Conservation (phyloP, 2,113 vertebrate species). For the Neolamprologus tretocephalus region DNA sequence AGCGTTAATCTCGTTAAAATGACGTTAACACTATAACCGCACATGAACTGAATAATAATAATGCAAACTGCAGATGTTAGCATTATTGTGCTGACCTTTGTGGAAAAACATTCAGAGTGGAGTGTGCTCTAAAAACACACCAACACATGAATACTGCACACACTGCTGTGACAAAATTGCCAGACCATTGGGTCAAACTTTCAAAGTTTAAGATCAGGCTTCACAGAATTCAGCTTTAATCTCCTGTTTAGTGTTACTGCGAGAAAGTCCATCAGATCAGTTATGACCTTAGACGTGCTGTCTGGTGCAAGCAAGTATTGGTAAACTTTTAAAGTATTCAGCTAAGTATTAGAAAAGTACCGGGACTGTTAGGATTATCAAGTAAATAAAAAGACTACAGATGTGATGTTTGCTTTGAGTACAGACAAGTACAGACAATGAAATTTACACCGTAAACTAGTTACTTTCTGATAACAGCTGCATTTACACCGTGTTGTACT, state of each 20-base stretch:
- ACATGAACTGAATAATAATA: neutral
- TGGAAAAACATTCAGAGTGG: neutral
- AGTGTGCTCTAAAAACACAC: neutral
- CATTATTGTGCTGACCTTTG: neutral
- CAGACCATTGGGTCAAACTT: neutral
- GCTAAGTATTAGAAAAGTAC: neutral
- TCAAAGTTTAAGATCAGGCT: neutral
- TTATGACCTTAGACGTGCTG: neutral
- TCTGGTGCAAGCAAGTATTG: neutral
- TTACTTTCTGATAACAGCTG: fast-evolving
- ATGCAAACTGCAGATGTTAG: neutral
- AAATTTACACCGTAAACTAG: fast-evolving
- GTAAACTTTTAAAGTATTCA: neutral
- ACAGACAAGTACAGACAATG: fast-evolving
- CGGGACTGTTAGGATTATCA: neutral
- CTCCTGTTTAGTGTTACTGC: neutral
- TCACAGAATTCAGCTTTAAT: neutral
- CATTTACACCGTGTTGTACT: neutral
- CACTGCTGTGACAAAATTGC: neutral
- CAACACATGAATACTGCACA: neutral
- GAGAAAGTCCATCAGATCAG: neutral
- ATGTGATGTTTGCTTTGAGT: neutral
- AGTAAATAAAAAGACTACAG: neutral
- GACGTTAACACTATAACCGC: fast-evolving
- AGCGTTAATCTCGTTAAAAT: neutral